Evolutionary conservation across 2,888 invertebrate genomes (phyloP).

Genomic region (Mimas tiliae): DNA sequence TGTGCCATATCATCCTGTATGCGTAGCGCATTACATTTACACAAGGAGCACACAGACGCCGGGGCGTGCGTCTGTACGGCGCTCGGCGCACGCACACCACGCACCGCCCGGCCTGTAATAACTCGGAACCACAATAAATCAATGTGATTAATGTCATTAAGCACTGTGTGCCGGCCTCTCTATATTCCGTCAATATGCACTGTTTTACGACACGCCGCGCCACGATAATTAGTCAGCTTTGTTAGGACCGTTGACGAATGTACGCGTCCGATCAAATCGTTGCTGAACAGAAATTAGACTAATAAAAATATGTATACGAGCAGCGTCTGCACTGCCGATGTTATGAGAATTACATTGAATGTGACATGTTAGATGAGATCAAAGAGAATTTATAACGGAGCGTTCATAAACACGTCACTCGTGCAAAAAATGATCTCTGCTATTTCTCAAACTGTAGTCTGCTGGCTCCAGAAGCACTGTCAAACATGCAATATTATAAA

Average conservation of each 20-base stretch:
- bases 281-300: slow-evolving; percentile 58
- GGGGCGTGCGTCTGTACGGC: slow-evolving; percentile 64
- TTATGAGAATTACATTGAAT: slow-evolving; percentile 49
- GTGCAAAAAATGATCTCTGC: slow-evolving; percentile 80
- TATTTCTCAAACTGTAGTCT: slow-evolving; percentile 68
- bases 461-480: slow-evolving; percentile 32
- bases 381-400: slow-evolving; percentile 73
- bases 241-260: slow-evolving; percentile 78
- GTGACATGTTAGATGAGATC: slow-evolving; percentile 73
- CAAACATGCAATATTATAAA: slow-evolving; percentile 45
- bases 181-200: slow-evolving; percentile 85
- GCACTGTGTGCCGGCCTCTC: slow-evolving; percentile 85
- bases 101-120: slow-evolving; percentile 79
- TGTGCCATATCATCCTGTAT: slow-evolving; percentile 69
- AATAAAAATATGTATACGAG: slow-evolving; percentile 62
- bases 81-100: slow-evolving; percentile 65
- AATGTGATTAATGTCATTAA: slow-evolving; percentile 86
- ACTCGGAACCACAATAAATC: slow-evolving; percentile 86
- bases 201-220: slow-evolving; percentile 83
- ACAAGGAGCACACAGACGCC: slow-evolving; percentile 70
- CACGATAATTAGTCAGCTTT: slow-evolving; percentile 84
- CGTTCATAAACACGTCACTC: slow-evolving; percentile 77
- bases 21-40: slow-evolving; percentile 69
- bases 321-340: slow-evolving; percentile 49
- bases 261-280: slow-evolving; percentile 55